Conservation (phyloP, 2,888 invertebrate genomes). For the Bellardia bayeri region DNA sequence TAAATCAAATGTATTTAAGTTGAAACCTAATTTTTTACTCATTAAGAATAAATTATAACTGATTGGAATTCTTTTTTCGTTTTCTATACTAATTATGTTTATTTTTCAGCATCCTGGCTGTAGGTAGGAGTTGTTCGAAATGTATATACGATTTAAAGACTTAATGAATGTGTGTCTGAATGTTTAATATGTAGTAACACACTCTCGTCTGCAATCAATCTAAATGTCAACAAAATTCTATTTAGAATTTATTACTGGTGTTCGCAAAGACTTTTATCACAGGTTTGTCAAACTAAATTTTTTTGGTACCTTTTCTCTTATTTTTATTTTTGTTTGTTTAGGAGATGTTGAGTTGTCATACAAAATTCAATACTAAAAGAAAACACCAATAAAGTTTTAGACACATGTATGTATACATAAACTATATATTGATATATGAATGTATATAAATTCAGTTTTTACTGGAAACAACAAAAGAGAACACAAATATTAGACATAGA, state of each 20-base stretch:
- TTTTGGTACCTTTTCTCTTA: neutral
- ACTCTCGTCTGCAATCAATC: constrained; percentile 61
- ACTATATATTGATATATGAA: constrained; percentile 29
- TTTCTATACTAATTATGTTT: neutral
- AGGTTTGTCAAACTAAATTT: constrained; percentile 34
- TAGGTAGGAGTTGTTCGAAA: neutral
- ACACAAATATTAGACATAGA: constrained; percentile 4
- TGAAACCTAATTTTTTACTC: constrained; percentile 63
- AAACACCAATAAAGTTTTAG: constrained; percentile 32
- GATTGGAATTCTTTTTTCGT: constrained; percentile 45
- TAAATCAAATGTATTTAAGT: constrained; percentile 62
- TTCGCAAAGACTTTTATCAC: constrained; percentile 44
- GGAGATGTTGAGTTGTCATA: constrained; percentile 18
- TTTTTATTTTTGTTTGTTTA: constrained; percentile 10
- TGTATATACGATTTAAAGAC: neutral
- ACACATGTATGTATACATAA: no score
- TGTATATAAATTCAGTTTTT: neutral
- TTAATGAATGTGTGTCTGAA: constrained; percentile 1
- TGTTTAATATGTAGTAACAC: neutral
- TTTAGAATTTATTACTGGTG: constrained; percentile 34
- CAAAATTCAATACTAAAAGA: constrained; percentile 32
- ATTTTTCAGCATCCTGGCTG: neutral
- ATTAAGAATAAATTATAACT: constrained; percentile 64
- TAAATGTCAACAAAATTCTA: constrained; percentile 64
- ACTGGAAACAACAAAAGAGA: constrained; percentile 6